Evolutionary conservation across 35 echinoderm and acorn worm genomes (phyloP).

Genomic region (Lytechinus pictus): DNA sequence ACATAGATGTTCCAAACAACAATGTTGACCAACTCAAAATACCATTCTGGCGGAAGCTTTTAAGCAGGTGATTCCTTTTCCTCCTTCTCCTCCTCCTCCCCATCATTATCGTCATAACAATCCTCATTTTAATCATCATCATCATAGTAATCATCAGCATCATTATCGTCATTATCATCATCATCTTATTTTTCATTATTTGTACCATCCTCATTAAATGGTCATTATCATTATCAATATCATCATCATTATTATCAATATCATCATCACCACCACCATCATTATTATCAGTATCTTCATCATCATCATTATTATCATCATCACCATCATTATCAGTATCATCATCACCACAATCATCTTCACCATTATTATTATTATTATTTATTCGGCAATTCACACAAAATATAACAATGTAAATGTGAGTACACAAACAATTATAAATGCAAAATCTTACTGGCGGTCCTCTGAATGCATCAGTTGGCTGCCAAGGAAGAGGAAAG

Average conservation of each 20-base stretch:
- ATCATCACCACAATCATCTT: neutral
- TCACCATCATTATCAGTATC: too few relatives aligned
- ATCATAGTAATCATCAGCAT: neutral
- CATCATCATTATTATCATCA: too few relatives aligned
- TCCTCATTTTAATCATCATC: neutral
- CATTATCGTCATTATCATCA: neutral
- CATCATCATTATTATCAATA: too few relatives aligned
- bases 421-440: too few relatives aligned
- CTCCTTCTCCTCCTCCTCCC: neutral
- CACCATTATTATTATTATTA: too few relatives aligned
- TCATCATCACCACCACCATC: neutral
- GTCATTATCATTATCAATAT: too few relatives aligned
- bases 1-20: slow-evolving; percentile 41
- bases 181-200: neutral
- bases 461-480: too few relatives aligned
- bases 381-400: too few relatives aligned
- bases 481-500: too few relatives aligned
- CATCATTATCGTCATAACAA: neutral
- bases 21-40: neutral
- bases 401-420: too few relatives aligned
- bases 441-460: too few relatives aligned
- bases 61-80: slow-evolving; percentile 4
- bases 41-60: slow-evolving; percentile 10
- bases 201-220: too few relatives aligned
- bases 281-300: neutral